Conservation (phyloP, 2,888 invertebrate species). For the Acleris sparsana region DNA sequence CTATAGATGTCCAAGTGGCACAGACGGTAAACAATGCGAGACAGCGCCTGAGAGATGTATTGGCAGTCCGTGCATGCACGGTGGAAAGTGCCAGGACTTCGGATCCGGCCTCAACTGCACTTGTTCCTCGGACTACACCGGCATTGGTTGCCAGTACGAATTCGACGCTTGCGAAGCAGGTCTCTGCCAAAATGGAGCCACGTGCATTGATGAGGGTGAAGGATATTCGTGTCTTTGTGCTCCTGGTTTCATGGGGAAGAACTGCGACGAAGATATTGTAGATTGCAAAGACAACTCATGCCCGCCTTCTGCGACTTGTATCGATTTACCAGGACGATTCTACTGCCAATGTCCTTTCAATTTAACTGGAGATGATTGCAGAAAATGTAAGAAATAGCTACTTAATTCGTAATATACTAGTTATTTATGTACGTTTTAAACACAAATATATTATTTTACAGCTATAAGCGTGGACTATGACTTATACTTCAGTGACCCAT, state of each 20-base stretch:
- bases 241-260: constrained; percentile 90
- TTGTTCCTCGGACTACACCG: constrained; percentile 92
- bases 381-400: constrained; percentile 89
- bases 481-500: constrained; percentile 95
- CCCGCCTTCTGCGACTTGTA: constrained; percentile 95
- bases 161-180: constrained; percentile 95
- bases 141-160: constrained; percentile 96
- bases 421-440: not conserved
- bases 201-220: constrained; percentile 92
- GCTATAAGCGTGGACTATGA: constrained; percentile 99
- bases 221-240: constrained; percentile 94
- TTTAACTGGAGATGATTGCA: constrained; percentile 97
- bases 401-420: not conserved
- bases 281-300: constrained; percentile 97
- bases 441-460: constrained; percentile 69
- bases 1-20: constrained; percentile 94
- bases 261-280: constrained; percentile 95
- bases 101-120: constrained; percentile 97
- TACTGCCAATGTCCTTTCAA: constrained; percentile 99
- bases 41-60: constrained; percentile 97
- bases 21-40: constrained; percentile 98
- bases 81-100: constrained; percentile 97
- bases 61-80: constrained; percentile 97
- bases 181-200: constrained; percentile 96
- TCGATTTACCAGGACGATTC: constrained; percentile 94